Conservation (phyloP, 64 coral and sea anemone species). For the Pachyseris speciosa region DNA sequence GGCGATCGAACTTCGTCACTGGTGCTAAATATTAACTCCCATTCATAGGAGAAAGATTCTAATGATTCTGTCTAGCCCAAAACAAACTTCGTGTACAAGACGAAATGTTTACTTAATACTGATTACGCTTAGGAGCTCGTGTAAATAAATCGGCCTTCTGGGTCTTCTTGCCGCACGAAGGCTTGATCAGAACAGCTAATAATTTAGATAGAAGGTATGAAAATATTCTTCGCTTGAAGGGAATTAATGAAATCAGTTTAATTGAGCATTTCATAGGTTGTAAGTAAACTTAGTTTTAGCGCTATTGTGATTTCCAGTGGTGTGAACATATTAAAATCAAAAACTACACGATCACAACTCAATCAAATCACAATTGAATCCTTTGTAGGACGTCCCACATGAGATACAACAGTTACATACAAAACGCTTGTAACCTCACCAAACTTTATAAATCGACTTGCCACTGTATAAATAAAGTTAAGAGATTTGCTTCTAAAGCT, state of each 20-base stretch:
- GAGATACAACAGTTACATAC: neutral
- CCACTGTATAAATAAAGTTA: neutral
- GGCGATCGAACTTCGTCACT: neutral
- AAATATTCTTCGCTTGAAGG: neutral
- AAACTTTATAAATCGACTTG: neutral
- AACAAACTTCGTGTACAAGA: neutral
- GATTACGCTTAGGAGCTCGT: slow-evolving; percentile 18
- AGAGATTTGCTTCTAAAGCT: neutral
- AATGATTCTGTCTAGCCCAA: neutral
- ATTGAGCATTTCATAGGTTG: neutral
- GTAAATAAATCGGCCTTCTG: neutral
- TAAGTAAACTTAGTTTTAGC: neutral
- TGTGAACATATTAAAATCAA: neutral
- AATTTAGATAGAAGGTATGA: neutral
- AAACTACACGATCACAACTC: neutral
- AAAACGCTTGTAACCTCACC: neutral
- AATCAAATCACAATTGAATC: neutral
- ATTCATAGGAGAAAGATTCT: neutral
- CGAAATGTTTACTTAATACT: neutral
- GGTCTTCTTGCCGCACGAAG: neutral
- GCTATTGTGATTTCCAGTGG: neutral
- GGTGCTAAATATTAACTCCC: neutral
- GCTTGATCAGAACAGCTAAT: neutral
- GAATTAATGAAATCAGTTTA: neutral
- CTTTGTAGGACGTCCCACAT: slow-evolving; percentile 1